Evolutionary conservation across 2,888 invertebrate genomes (phyloP), one percentile per base, ranked within the genome.

Genomic region (Drosophila anceps): DNA sequence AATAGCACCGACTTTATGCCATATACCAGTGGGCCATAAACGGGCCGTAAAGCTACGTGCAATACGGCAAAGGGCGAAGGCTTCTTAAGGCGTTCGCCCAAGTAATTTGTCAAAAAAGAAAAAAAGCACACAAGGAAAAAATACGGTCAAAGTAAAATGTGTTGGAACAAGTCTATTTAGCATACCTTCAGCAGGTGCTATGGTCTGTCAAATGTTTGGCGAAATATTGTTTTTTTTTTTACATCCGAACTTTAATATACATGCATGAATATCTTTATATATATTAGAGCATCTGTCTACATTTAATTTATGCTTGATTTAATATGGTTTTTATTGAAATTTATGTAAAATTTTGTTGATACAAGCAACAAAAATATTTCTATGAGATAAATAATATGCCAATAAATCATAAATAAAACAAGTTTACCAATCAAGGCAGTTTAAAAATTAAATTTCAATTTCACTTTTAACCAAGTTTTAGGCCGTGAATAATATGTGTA

Each of bases 1-100:
- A 85, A 85, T 85, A 73, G 84, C 79, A 37, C 33, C 66, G 77
- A 59, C 73, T 74, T 80, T 74, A 81, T 80, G 80, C 51, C 48
- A 46, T 57, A 68, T 67, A 65, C 81, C 79, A 84, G 73, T 63
- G 55, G 83, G 63, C 59, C 70, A 80, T 82, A 80, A 88, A 78
- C 66, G 67, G 51, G 60, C 75, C 69, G 60, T 70, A 69, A 73
- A 70, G 61, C 70, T 29, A 3, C 29, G 13, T 62, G 59, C 61
- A 69, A 69, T 57, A 66, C 58, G 69, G 60, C 55, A 39, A 29
- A 43, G 39, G 48, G 62, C 39, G 46, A 20, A 62, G 66, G 57
- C 43, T 46, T 58, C 65, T 72, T 48, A 20, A 67, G 46, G 43
- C 51, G 24, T 18, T 70, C 54, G 60, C 66, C 69, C 63, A 67